Percentiles rank a stretch among this genome's conserved stretches.
phyloP scores from a whole-genome alignment of 2,797 vertebrate species.

The Tenualosa ilisha region DNA sequence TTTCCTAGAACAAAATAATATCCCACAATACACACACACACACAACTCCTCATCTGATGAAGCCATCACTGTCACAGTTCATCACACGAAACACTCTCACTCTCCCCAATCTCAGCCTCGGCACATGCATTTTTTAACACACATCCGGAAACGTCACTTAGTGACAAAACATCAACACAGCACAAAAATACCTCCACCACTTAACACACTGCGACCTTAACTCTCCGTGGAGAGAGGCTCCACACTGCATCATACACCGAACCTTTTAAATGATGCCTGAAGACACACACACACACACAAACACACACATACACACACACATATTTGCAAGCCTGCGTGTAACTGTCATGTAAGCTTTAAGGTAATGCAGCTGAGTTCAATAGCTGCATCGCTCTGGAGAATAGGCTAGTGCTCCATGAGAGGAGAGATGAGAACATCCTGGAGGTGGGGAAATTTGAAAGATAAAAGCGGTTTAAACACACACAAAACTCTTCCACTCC shows the following conservation, averaged over 20 bases:
- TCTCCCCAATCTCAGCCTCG: constrained; percentile 56
- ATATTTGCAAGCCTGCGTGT: not conserved
- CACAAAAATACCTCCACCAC: not conserved
- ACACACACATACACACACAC: not conserved
- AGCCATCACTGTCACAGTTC: not conserved
- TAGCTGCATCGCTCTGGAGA: not conserved
- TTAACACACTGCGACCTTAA: not conserved
- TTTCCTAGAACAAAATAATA: constrained; percentile 16
- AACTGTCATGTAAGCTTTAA: not conserved
- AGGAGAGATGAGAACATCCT: not conserved
- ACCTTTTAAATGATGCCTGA: not conserved
- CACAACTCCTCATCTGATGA: not conserved
- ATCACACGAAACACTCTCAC: not conserved
- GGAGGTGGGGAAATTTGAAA: no score
- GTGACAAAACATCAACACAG: constrained; percentile 50
- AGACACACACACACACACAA: not conserved
- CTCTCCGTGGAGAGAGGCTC: not conserved
- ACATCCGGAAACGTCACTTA: constrained; percentile 68
- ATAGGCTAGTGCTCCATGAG: not conserved
- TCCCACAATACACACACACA: constrained; percentile 17
- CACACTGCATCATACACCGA: not conserved
- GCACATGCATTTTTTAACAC: constrained; percentile 65
- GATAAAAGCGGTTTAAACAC: no score
- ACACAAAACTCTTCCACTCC: no score
- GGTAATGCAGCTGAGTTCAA: not conserved